A percentile compares a stretch with the other conserved stretches of the same genome.
These are phyloP conservation scores for Cantharis flavilabris DNA, from an alignment of 2,888 invertebrate genomes.

Conservation along the genomic window DNA sequence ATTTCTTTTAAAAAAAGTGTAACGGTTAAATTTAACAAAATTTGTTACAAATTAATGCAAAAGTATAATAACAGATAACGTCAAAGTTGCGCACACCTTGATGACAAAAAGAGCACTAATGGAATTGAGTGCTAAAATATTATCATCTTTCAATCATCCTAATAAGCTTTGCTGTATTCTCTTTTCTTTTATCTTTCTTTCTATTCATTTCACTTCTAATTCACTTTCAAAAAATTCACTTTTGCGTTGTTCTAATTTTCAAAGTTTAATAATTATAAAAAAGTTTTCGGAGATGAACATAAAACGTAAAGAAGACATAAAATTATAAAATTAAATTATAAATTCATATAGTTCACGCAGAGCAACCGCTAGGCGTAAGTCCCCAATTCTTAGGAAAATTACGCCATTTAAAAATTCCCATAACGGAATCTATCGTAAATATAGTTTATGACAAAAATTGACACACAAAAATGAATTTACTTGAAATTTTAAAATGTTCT, in stretches of 20 bases:
- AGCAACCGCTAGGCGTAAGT: background rate
- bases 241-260: background rate
- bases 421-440: background rate
- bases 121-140: background rate
- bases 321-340: no score
- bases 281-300: background rate
- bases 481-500: background rate
- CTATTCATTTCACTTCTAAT: background rate
- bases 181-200: background rate
- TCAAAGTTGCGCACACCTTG: background rate
- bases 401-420: background rate
- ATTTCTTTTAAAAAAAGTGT: conserved; percentile 1
- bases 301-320: background rate
- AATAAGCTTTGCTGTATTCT: background rate
- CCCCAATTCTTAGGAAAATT: background rate
- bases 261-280: background rate
- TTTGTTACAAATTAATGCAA: conserved; percentile 1
- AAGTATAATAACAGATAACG: background rate
- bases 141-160: background rate
- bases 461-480: background rate
- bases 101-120: background rate
- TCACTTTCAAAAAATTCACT: background rate
- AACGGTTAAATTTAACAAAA: conserved; percentile 6
- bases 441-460: background rate
- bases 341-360: background rate